These are phyloP conservation scores for Lampris megalopsis DNA, from an alignment of 2,113 vertebrate genomes.

Conservation along the genomic window DNA sequence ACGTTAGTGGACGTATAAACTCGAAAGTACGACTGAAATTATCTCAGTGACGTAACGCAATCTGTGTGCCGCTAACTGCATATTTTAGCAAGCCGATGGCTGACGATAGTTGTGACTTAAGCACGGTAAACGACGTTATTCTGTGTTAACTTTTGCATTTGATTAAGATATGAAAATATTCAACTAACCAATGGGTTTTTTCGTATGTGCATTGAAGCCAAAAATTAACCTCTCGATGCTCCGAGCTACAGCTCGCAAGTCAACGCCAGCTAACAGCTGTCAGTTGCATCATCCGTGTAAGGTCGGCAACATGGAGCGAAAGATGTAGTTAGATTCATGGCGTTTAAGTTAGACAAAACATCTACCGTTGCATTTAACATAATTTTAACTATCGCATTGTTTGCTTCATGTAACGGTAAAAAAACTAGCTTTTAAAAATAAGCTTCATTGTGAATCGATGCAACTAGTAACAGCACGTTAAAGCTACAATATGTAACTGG, in stretches of 20 bases:
- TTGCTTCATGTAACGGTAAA: no score
- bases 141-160: neutral
- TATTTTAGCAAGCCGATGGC: neutral
- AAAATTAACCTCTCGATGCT: neutral
- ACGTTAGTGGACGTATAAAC: neutral
- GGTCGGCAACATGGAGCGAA: no score
- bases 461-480: no score
- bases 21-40: neutral
- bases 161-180: neutral
- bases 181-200: neutral
- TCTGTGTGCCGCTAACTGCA: constrained; percentile 25
- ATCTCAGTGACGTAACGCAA: neutral
- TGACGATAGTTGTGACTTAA: neutral
- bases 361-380: no score
- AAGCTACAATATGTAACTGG: no score
- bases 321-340: no score
- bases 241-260: neutral
- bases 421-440: no score
- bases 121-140: no score
- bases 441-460: no score
- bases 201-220: neutral
- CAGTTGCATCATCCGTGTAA: constrained; percentile 18
- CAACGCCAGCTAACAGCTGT: neutral
- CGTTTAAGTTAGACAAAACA: no score
- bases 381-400: no score